These are phyloP conservation scores for Brachypteracias leptosomus DNA, from an alignment of 2,113 vertebrate genomes.

Conservation along the genomic window DNA sequence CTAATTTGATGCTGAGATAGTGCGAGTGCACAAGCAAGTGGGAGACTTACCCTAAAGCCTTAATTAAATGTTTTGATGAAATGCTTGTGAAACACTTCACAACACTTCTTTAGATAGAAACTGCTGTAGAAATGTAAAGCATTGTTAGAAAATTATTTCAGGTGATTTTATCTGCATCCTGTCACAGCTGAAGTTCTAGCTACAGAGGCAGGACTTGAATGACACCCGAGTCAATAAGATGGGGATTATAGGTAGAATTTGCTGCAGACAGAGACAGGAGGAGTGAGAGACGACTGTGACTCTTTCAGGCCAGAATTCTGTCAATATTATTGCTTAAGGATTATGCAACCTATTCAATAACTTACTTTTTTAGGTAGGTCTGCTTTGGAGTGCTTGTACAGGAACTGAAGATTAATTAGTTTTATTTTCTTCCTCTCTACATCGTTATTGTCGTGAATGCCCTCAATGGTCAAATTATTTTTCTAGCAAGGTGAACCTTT, in stretches of 20 bases:
- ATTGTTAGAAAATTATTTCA: background rate
- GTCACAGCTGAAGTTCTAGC: background rate
- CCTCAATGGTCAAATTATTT: background rate
- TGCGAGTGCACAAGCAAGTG: background rate
- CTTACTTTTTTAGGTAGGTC: background rate
- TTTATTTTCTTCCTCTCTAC: background rate
- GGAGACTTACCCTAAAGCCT: background rate
- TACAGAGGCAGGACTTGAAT: background rate
- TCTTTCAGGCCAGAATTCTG: background rate
- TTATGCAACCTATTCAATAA: constrained; percentile 13
- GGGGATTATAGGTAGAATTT: background rate
- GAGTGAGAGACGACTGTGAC: background rate
- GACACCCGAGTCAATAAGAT: background rate
- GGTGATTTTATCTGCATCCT: constrained; percentile 5
- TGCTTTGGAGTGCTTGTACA: background rate
- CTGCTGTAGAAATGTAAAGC: background rate
- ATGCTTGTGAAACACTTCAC: background rate
- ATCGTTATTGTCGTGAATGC: background rate
- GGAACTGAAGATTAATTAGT: background rate
- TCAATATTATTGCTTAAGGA: background rate
- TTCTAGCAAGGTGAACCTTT: background rate
- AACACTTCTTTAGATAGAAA: background rate
- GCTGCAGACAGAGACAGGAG: background rate
- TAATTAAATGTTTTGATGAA: constrained; percentile 29
- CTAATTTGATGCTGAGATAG: background rate